These are phyloP conservation scores for Panulirus ornatus DNA, from an alignment of 1,140 invertebrate species.

Conservation along the genomic window DNA sequence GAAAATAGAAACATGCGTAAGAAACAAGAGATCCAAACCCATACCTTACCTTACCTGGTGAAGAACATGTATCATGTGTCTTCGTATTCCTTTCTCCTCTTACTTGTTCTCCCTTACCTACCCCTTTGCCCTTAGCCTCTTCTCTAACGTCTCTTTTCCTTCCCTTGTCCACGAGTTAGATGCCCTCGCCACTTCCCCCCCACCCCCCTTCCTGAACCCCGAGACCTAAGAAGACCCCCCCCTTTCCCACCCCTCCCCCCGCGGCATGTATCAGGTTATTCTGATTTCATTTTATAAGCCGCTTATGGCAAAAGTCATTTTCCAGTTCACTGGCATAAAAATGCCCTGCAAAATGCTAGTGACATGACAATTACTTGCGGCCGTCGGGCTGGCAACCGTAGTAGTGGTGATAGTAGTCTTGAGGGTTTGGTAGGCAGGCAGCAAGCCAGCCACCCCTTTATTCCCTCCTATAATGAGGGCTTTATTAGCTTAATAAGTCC, in stretches of 20 bases:
- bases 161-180: too few relatives aligned
- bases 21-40: too few relatives aligned
- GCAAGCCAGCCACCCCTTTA: too few relatives aligned
- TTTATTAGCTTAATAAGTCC: too few relatives aligned
- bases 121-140: background rate
- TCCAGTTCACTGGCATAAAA: slow-evolving; percentile 40
- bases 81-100: background rate
- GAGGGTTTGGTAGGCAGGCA: background rate
- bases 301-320: slow-evolving; percentile 54
- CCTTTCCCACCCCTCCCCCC: background rate
- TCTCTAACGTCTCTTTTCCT: background rate
- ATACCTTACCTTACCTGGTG: too few relatives aligned
- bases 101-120: background rate
- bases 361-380: slow-evolving; percentile 10
- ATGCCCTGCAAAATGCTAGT: background rate
- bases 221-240: background rate
- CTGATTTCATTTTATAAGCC: slow-evolving; percentile 47
- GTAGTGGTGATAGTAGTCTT: background rate
- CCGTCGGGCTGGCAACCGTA: too few relatives aligned
- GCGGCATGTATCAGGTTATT: slow-evolving; percentile 16
- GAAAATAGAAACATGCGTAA: too few relatives aligned
- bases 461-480: too few relatives aligned
- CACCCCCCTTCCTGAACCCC: background rate
- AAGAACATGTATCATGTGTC: too few relatives aligned
- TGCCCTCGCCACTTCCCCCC: background rate